Percentiles rank a stretch among this genome's conserved stretches.
phyloP scores from a whole-genome alignment of 2,113 vertebrate genomes.

The Peromyscus polionotus region DNA sequence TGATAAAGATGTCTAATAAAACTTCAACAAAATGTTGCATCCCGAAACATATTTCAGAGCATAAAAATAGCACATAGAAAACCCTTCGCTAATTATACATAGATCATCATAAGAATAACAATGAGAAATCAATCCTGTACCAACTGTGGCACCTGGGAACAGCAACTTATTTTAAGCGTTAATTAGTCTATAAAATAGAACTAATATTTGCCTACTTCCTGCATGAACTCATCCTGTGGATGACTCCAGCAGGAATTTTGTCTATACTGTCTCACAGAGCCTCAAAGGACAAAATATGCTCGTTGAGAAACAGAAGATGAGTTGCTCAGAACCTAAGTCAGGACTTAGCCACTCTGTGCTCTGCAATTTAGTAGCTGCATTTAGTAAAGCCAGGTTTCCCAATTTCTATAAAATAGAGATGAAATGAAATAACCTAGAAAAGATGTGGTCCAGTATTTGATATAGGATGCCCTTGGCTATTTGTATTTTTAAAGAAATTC shows the following conservation, averaged over 20 bases:
- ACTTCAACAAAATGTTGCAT: conserved; percentile 31
- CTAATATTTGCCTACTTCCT: not conserved
- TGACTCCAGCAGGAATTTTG: too few species aligned
- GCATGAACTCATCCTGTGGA: fast-evolving
- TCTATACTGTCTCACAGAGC: not conserved
- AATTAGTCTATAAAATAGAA: not conserved
- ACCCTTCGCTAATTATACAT: not conserved
- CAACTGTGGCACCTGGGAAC: not conserved
- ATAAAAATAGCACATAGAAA: conserved; percentile 35
- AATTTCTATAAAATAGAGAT: conserved; percentile 39
- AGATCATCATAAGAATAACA: not conserved
- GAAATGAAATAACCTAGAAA: not conserved
- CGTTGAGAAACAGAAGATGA: not conserved
- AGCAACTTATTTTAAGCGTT: not conserved
- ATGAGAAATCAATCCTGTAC: not conserved
- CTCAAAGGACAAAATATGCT: not conserved
- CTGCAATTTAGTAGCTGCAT: not conserved
- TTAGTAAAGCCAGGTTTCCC: not conserved
- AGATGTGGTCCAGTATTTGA: not conserved
- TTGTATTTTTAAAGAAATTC: not conserved
- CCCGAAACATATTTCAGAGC: not conserved
- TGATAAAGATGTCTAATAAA: conserved; percentile 36
- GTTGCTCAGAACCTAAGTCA: not conserved
- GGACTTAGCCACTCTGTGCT: not conserved
- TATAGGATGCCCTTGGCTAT: not conserved